Evolutionary conservation across 92 coral and sea anemone species (phyloP), one percentile per base, ranked within the genome.

Genomic region (Meandrina meandrites): DNA sequence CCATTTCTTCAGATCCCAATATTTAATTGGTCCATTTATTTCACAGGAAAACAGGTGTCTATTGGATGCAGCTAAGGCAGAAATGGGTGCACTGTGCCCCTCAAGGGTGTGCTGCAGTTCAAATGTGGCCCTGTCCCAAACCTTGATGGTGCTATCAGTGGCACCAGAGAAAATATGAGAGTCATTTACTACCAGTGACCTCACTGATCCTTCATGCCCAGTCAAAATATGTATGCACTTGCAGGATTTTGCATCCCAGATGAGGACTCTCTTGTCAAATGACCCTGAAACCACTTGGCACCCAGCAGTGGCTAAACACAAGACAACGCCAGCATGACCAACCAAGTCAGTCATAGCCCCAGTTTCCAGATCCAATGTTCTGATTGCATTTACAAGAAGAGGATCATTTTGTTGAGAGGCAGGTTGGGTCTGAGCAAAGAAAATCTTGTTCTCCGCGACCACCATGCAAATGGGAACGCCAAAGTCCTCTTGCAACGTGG

Each of bases 1-100:
- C 94, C 96, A 95, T 50, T 91, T 95, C 78, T 93, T 91, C 28
- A 97, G 85, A 79, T 97, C 96, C 99, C 97, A 95, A 88, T 95
- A 91, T 77, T 89, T 93, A 76, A 97, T 81, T 15, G 94, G 92
- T 80, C 94, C 99, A 68, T 85, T 89, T 0, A 94, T 84, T 24
- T 93, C 99, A 74, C 87, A 89, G 21, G 98, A 95, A 60, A 97
- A 97, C 58, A 97, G 78, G 88, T 95, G 98, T 51, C 96, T 86
- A 73, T 92, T 95, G 36, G 96, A 95, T 13, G 88, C 96, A 28
- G 95, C 94, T 8, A 97, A 53, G 81, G 91, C 90, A 36, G 94
- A 60, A 40, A 97, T 90, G 31, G 99, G 98, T 53, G 89, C 89
- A 66, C 21, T 62, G 71, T 97, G 97, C 5, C 92, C 96, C 76